A percentile compares a stretch with the other conserved stretches of the same genome.
These are phyloP conservation scores for Acanthurus leucopareius DNA, from an alignment of 2,797 vertebrate genomes.

Conservation along the genomic window DNA sequence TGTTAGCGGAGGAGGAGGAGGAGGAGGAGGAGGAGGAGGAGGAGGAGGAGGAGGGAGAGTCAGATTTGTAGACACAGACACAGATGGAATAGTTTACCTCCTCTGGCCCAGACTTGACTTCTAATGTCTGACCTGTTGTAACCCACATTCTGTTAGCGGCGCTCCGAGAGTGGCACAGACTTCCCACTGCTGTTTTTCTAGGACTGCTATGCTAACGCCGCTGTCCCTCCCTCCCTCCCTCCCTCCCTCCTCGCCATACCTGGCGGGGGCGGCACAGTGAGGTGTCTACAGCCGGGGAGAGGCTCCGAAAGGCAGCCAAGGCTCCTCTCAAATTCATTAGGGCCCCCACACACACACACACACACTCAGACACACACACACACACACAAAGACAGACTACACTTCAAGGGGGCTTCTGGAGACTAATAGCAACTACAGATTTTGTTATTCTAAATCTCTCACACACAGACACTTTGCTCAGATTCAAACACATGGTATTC, in stretches of 20 bases:
- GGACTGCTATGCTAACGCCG: slow-evolving; percentile 59
- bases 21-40: slow-evolving; percentile 9
- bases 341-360: slow-evolving; percentile 32
- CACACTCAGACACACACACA: slow-evolving; percentile 17
- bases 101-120: slow-evolving; percentile 91
- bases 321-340: slow-evolving; percentile 75
- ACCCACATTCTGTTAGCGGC: slow-evolving; percentile 85
- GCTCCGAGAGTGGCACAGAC: slow-evolving; percentile 80
- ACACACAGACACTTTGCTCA: slow-evolving; percentile 66
- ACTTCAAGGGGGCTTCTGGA: slow-evolving; percentile 74
- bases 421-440: slow-evolving; percentile 85
- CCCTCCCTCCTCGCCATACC: slow-evolving; percentile 54
- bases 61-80: slow-evolving; percentile 82
- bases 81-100: slow-evolving; percentile 89
- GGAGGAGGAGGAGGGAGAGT: slow-evolving; percentile 25
- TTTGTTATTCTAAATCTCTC: slow-evolving; percentile 84
- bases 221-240: slow-evolving; percentile 25
- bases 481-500: slow-evolving; percentile 82
- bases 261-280: slow-evolving; percentile 58
- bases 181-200: slow-evolving; percentile 81
- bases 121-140: slow-evolving; percentile 90
- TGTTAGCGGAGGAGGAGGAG: slow-evolving; percentile 37
- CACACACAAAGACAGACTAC: slow-evolving; percentile 44
- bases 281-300: slow-evolving; percentile 64
- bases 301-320: slow-evolving; percentile 63